Evolutionary conservation across 2,888 invertebrate genomes (phyloP), one percentile per base, ranked within the genome.

Genomic region (Neoitamus cyanurus): DNA sequence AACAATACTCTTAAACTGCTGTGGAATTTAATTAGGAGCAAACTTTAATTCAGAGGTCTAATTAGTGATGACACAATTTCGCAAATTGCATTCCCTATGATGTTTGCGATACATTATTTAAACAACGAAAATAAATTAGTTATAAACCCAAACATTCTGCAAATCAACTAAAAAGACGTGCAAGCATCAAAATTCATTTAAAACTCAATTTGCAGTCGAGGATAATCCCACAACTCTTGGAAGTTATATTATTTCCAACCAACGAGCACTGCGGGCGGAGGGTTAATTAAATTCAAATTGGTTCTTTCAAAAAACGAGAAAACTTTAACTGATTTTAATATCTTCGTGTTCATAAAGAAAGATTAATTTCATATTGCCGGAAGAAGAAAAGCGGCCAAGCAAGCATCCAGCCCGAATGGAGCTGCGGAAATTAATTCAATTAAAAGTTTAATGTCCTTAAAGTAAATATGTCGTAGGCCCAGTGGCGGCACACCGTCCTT

Each of bases 301-400:
- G 37, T 42, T 75, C 75, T 75, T 75, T 25, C 42, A 75, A 42
- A 75, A 72, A 75, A 75, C 28, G 34, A 28, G 20, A 75, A 75
- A 75, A 75, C 75, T 75, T 75, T 75, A 75, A 75, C 75, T 42
- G 28, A 75, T 75, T 75, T 75, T 75, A 75, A 75, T 75, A 42
- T 75, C 37, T 9, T 36, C 42, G 42, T 75, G 75, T 75, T 75
- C 75, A 75, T 75, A 42, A 75, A 75, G 75, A 75, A 75, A 75
- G 75, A 42, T 75, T 75, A 75, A 75, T 75, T 75, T 75, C 25
- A 42, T 42, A 75, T 37, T 25, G 46, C 48, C 46, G 36, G 31
- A 48, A 78, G 48, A 20, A 5, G 25, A 58, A 78, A 78, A 48
- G 15, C 48, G 34, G 15, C 70, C 70, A 70, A n/a, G 28, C 69